Conservation (phyloP, 2,113 vertebrate genomes). For the Smithornis capensis region DNA sequence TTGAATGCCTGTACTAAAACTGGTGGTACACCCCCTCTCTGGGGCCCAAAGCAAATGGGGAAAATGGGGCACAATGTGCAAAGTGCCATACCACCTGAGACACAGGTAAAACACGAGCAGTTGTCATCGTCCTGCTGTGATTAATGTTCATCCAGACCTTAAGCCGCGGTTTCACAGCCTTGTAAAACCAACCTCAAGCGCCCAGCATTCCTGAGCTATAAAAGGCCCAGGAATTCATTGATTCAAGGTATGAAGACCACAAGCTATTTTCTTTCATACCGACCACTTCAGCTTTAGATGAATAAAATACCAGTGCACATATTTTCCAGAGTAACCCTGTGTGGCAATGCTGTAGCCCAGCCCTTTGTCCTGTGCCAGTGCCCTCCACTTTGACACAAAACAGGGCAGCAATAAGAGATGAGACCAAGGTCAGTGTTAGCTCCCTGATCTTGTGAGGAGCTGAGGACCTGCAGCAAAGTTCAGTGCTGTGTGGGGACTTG, state of each 20-base stretch:
- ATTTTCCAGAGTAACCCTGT: constrained; percentile 50
- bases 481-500: not conserved
- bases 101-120: not conserved
- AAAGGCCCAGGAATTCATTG: constrained; percentile 63
- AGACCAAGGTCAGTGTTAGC: rapidly evolving
- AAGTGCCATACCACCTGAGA: not conserved
- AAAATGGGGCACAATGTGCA: not conserved
- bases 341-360: not conserved
- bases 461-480: not conserved
- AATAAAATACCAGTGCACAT: constrained; percentile 36
- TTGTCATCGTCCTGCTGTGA: not conserved
- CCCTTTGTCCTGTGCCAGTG: not conserved
- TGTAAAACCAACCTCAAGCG: not conserved
- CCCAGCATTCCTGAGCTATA: constrained; percentile 48
- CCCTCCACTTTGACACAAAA: not conserved
- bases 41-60: not conserved
- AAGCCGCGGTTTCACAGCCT: not conserved
- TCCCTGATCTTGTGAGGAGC: not conserved
- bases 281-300: constrained; percentile 33
- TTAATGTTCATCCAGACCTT: constrained; percentile 3
- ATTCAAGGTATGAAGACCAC: constrained; percentile 54
- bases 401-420: not conserved
- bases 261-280: constrained; percentile 58
- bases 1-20: not conserved
- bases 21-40: not conserved